Conservation (phyloP, 2,113 vertebrate species). For the Physeter macrocephalus region DNA sequence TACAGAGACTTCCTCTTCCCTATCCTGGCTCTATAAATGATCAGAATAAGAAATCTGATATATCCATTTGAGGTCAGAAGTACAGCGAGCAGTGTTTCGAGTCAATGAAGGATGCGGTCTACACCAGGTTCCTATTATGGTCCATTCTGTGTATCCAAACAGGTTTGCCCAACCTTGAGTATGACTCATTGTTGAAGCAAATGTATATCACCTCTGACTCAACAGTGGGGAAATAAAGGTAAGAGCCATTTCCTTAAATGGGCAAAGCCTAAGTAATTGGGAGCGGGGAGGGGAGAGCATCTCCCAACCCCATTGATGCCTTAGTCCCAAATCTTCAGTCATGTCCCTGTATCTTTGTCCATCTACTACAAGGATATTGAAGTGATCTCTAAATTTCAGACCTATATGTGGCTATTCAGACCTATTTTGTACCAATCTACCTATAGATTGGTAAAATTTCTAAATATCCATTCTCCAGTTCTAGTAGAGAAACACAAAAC, state of each 20-base stretch:
- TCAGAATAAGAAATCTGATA: neutral
- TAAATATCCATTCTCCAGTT: neutral
- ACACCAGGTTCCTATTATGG: neutral
- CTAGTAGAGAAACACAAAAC: neutral
- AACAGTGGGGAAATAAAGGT: neutral
- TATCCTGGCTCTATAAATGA: neutral
- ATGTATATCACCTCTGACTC: neutral
- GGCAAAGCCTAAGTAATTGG: neutral
- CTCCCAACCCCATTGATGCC: neutral
- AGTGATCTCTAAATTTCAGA: neutral
- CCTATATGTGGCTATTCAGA: neutral
- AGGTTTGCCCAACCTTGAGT: neutral
- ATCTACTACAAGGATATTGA: neutral
- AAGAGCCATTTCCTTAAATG: neutral
- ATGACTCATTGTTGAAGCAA: neutral
- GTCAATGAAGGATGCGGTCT: neutral
- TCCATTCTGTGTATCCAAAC: neutral
- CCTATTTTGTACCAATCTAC: too few species aligned
- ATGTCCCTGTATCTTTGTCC: neutral
- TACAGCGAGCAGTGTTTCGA: neutral
- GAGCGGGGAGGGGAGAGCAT: neutral
- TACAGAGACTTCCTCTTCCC: neutral
- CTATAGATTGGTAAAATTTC: neutral
- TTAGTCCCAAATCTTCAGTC: neutral
- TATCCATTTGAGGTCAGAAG: neutral